These are phyloP conservation scores for Ranitomeya imitator DNA, from an alignment of 2,113 vertebrate genomes.

Conservation along the genomic window DNA sequence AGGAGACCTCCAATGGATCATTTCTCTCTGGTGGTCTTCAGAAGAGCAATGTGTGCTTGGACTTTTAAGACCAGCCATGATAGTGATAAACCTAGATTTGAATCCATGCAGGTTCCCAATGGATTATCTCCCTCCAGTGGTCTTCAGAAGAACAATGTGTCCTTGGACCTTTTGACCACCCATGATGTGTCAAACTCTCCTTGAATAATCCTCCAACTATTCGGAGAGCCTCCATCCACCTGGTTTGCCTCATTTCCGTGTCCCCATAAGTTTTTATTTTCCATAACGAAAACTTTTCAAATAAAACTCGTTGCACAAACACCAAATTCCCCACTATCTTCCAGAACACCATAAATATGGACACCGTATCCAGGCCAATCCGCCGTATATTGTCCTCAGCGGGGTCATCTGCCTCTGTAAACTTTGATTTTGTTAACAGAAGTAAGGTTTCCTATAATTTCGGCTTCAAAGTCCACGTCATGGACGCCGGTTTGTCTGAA, in stretches of 20 bases:
- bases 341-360: not conserved
- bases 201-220: not conserved
- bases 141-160: not conserved
- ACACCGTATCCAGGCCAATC: not conserved
- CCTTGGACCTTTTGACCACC: not conserved
- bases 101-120: too few relatives aligned
- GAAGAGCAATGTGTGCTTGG: not conserved
- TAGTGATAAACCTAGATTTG: not conserved
- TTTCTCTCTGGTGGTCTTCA: not conserved
- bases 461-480: conserved; percentile 85
- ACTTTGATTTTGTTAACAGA: conserved; percentile 85
- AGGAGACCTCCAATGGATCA: not conserved
- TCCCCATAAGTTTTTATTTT: not conserved
- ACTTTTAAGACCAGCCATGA: not conserved
- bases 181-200: not conserved
- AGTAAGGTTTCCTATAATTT: conserved; percentile 80
- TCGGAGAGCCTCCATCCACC: not conserved
- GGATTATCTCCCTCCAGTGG: too few relatives aligned
- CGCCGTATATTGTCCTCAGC: fast-evolving
- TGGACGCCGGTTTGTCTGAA: conserved; percentile 88
- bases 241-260: not conserved
- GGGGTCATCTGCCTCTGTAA: conserved; percentile 85
- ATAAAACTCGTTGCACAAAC: not conserved
- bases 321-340: not conserved
- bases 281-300: not conserved